Evolutionary conservation across 1,140 invertebrate species (phyloP), one percentile per base, ranked within the genome.

Genomic region (Thaumatotibia leucotreta): DNA sequence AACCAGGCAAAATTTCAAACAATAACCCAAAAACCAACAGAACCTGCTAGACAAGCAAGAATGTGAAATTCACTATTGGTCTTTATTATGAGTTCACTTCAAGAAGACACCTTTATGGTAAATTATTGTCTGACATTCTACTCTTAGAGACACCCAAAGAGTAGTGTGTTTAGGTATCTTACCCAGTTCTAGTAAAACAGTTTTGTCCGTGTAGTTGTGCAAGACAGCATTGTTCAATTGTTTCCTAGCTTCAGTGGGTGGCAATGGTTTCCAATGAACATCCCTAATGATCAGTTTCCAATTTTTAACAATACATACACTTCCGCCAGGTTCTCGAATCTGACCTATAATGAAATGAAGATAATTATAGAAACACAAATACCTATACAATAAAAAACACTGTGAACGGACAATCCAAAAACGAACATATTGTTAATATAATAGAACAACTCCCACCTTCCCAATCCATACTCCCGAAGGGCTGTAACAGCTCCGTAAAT

Each of bases 401-500:
- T 32, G 31, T n/a, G n/a, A n/a, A n/a, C 2, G 0, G 14, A 31
- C 22, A 45, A 67, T 10, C n/a, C n/a, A n/a, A 62, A 24, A 11
- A n/a, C 17, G 23, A 63, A 58, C n/a, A 49, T 31, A 31, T 49
- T 52, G 11, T 61, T 39, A 65, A 24, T 14, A 58, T 35, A 5
- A 61, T 45, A 31, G 27, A 35, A 20, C 9, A 10, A 39, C 27
- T 45, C 50, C 61, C 80, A 88, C 88, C 85, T 82, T 89, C 88
- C 72, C 72, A 82, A 45, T 86, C 84, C 72, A 86, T 64, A 27
- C 31, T 62, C 10, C 81, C 70, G 76, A 99, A 99, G 2, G 98
- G 98, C 84, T 98, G 97, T 29, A 99, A 91, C 58, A 99, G 84
- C 91, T 99, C 96, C 58, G 96, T 94, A 82, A 99, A 98, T 20